Percentiles rank a stretch among this genome's conserved stretches.
Conservation (phyloP, 2,888 invertebrate genomes). For the Dynastes maya region DNA sequence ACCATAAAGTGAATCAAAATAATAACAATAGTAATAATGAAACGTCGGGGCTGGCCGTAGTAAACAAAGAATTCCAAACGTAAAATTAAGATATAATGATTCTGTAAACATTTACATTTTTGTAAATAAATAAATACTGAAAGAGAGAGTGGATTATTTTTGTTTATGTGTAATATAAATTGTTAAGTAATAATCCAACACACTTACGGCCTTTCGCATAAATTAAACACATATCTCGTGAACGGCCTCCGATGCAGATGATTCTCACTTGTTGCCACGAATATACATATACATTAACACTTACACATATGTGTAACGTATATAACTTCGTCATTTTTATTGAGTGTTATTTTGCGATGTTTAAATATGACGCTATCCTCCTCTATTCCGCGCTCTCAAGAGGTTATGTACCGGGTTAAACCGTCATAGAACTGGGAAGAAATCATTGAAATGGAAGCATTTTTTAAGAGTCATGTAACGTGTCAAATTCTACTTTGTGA, state of each 20-base stretch:
- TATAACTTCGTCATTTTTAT: slow-evolving; percentile 34
- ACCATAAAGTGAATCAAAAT: slow-evolving; percentile 43
- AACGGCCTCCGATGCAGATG: slow-evolving; percentile 14
- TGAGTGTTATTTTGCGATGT: slow-evolving; percentile 37
- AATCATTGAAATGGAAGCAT: no score
- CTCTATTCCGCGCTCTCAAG: background rate
- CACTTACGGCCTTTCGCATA: slow-evolving; percentile 38
- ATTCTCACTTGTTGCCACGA: slow-evolving; percentile 28
- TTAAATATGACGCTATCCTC: background rate
- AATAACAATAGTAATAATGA: slow-evolving; percentile 24
- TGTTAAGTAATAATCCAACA: slow-evolving; percentile 50
- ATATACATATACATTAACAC: background rate
- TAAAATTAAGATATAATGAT: slow-evolving; percentile 52
- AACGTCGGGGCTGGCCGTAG: slow-evolving; percentile 18
- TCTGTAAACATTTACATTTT: slow-evolving; percentile 51
- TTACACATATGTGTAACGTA: no score
- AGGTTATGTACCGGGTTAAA: background rate
- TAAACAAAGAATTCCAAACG: slow-evolving; percentile 47
- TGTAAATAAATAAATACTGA: slow-evolving; percentile 52
- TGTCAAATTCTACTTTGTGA: no score
- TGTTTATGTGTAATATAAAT: slow-evolving; percentile 52
- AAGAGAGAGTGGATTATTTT: slow-evolving; percentile 49
- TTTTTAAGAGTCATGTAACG: no score
- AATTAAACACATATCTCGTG: slow-evolving; percentile 37
- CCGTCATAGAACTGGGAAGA: no score